phyloP scores from a whole-genome alignment of 1,140 invertebrate genomes.

The Dendrolimus punctatus region DNA sequence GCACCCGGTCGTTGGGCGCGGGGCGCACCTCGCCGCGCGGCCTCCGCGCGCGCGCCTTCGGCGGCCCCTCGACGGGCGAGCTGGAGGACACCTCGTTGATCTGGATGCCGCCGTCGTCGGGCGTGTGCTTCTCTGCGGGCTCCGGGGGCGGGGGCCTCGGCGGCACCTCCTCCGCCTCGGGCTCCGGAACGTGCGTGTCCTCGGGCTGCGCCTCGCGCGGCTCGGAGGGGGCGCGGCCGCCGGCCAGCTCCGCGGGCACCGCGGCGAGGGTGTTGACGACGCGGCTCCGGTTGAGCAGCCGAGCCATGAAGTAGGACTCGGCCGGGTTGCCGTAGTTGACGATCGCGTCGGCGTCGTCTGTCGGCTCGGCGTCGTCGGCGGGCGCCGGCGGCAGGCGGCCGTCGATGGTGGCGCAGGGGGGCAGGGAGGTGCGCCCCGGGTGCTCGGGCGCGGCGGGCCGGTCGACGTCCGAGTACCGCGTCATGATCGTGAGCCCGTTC shows the following conservation, averaged over 20 bases:
- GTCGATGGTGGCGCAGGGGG: conserved; percentile 24
- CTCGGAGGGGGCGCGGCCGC: conserved; percentile 16
- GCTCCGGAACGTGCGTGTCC: conserved; percentile 24
- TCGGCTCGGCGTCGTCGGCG: conserved; percentile 9
- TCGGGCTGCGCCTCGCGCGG: conserved; percentile 24
- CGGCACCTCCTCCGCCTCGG: conserved; percentile 9
- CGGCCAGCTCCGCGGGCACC: conserved; percentile 50
- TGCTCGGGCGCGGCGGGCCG: conserved; percentile 14
- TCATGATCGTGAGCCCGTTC: conserved; percentile 62
- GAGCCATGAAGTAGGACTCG: conserved; percentile 65
- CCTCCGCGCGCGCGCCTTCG: conserved; percentile 28
- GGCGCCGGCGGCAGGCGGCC: conserved; percentile 27
- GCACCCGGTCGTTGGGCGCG: conserved; percentile 38
- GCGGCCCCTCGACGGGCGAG: conserved; percentile 56
- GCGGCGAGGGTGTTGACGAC: conserved; percentile 55
- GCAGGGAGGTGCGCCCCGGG: conserved; percentile 8
- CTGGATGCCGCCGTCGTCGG: conserved; percentile 68
- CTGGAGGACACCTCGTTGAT: conserved; percentile 76
- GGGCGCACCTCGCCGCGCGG: conserved; percentile 19
- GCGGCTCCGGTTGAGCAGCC: conserved; percentile 48
- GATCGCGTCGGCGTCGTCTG: conserved; percentile 34
- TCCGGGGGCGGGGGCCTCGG: conserved; percentile 8
- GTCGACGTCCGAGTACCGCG: conserved; percentile 51
- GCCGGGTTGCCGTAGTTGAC: conserved; percentile 65
- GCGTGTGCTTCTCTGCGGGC: conserved; percentile 2